Evolutionary conservation across 1,140 invertebrate species (phyloP), one percentile per base, ranked within the genome.

Genomic region (Contarinia nasturtii): DNA sequence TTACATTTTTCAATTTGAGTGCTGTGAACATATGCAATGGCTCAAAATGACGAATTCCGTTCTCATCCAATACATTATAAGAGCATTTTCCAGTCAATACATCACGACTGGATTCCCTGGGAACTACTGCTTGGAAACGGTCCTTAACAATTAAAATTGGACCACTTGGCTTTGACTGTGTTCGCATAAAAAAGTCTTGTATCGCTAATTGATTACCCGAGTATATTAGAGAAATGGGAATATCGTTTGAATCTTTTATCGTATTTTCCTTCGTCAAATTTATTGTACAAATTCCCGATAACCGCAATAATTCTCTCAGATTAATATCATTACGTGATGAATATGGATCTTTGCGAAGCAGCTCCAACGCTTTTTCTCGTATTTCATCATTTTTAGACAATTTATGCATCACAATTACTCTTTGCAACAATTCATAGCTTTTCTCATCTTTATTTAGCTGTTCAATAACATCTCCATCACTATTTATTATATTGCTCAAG

Each of bases 31-130:
- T 79, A 52, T 82, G 76, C 41, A 83, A 57, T 1, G 82, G 80
- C 56, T 84, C 80, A 56, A 86, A 84, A 60, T 79, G 76, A 47
- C 73, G 74, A 20, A 85, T 73, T 18, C 83, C 82, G 51, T 72
- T 74, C 58, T 86, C 81, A 55, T 85, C 82, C 0, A 86, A 66
- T 2, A 86, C 72, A 2, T 79, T 77, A 52, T 85, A 86, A 3
- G 80, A 72, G 1, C 83, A 74, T 61, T 82, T 68, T 14, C 83
- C 83, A 1, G 77, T 80, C 5, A 84, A 61, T 8, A 86, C 80
- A 17, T 74, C 74, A 19, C 77, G 69, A 37, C 80, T 74, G 0
- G 78, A 77, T 58, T 85, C 80, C 37, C 77, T 69, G 0, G 83
- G 83, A 17, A 86, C 74, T 1, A 86, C 79, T 0, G 78, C 77